A percentile compares a stretch with the other conserved stretches of the same genome.
Evolutionary conservation across 2,113 vertebrate species (phyloP).

Genomic region (Tapirus terrestris): DNA sequence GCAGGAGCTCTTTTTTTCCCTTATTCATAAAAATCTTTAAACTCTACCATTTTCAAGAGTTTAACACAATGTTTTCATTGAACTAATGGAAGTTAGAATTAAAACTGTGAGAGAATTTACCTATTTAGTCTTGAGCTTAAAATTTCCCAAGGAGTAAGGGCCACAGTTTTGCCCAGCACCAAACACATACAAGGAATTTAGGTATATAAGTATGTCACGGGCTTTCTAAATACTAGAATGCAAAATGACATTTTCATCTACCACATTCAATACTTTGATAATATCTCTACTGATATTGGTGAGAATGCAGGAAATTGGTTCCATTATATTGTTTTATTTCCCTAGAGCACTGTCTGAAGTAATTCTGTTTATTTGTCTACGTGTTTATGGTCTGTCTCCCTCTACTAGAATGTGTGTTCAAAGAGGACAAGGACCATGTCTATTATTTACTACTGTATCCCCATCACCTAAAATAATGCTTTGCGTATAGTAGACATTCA

Average conservation of each 20-base stretch:
- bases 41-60: background rate
- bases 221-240: constrained; percentile 21
- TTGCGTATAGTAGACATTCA: background rate
- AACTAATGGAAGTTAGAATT: constrained; percentile 27
- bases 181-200: constrained; percentile 2
- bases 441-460: background rate
- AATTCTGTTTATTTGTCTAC: background rate
- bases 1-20: background rate
- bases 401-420: constrained; percentile 14
- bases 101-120: background rate
- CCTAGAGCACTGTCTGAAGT: background rate
- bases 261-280: background rate
- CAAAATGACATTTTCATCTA: constrained; percentile 7
- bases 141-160: background rate
- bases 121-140: constrained; percentile 45
- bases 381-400: background rate
- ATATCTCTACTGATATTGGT: background rate
- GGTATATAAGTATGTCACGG: background rate
- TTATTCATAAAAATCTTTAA: constrained; percentile 49
- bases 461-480: background rate
- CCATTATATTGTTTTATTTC: background rate
- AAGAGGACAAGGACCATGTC: background rate
- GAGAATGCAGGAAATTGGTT: background rate
- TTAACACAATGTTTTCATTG: constrained; percentile 31
- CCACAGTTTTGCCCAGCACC: background rate